Conservation (phyloP, 2,113 vertebrate species). For the Campylomormyrus numenius region DNA sequence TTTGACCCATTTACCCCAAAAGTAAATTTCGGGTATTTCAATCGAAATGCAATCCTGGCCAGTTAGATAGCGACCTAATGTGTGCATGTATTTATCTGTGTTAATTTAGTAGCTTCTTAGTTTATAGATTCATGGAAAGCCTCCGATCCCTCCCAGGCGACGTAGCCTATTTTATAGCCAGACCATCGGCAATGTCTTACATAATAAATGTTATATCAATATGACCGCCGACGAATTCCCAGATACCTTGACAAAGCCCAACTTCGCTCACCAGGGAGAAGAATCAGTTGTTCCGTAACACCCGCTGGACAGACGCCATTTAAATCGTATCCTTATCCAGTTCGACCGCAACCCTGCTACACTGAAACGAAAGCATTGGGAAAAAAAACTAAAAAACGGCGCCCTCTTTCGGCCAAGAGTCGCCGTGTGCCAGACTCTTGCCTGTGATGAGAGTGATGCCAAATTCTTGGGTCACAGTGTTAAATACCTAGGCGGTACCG, state of each 20-base stretch:
- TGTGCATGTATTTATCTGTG: neutral
- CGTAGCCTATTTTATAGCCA: constrained; percentile 1
- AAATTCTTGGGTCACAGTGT: neutral
- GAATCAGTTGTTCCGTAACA: constrained; percentile 51
- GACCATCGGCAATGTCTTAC: neutral
- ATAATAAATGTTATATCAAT: neutral
- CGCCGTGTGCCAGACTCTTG: neutral
- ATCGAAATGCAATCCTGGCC: neutral
- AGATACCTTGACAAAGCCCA: constrained; percentile 25
- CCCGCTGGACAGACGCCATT: constrained; percentile 62
- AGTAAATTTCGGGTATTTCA: neutral
- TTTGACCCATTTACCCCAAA: neutral
- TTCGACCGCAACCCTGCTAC: neutral
- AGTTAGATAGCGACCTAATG: neutral
- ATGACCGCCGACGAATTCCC: neutral
- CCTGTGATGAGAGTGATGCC: neutral
- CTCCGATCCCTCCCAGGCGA: constrained; percentile 3
- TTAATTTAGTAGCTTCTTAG: neutral
- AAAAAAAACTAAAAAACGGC: neutral
- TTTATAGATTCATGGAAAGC: neutral
- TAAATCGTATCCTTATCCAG: constrained; percentile 35
- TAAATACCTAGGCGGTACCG: neutral
- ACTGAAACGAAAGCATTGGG: neutral
- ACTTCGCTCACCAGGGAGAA: constrained; percentile 28
- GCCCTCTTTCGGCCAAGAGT: neutral